Conservation (phyloP, 2,797 vertebrate genomes). For the Platyrinchus mystaceus region DNA sequence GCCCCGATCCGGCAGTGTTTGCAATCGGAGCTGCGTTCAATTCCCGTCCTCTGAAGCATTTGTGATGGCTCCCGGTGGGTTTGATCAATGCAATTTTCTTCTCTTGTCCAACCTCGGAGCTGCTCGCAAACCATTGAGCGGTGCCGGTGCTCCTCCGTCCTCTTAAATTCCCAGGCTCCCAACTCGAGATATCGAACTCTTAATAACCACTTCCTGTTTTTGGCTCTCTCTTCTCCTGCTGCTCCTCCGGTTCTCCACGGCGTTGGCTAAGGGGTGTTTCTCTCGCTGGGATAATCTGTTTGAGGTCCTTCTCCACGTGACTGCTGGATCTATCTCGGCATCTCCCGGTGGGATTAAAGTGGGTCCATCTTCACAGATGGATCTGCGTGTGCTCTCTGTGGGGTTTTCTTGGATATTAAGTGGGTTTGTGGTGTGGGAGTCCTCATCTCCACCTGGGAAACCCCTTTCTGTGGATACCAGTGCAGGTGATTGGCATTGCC, state of each 20-base stretch:
- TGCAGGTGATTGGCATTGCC: rapidly evolving
- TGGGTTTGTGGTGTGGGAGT: background rate
- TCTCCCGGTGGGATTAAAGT: background rate
- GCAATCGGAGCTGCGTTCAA: rapidly evolving
- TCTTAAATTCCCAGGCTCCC: background rate
- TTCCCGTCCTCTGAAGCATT: background rate
- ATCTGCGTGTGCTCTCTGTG: rapidly evolving
- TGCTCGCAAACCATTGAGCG: background rate
- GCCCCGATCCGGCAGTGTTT: rapidly evolving
- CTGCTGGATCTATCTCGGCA: background rate
- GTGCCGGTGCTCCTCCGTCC: background rate
- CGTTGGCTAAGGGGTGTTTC: background rate
- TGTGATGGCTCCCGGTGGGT: rapidly evolving
- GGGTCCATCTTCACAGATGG: background rate
- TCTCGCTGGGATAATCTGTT: background rate
- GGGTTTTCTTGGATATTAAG: background rate
- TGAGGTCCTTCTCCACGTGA: background rate
- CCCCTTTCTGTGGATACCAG: background rate
- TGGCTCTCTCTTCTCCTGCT: background rate
- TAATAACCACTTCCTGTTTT: background rate
- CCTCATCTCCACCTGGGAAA: background rate
- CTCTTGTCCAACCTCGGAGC: background rate
- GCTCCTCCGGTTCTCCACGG: rapidly evolving
- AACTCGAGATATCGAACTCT: background rate
- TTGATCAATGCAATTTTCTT: background rate